Evolutionary conservation across 2,797 vertebrate genomes (phyloP).

Genomic region (Semotilus atromaculatus): DNA sequence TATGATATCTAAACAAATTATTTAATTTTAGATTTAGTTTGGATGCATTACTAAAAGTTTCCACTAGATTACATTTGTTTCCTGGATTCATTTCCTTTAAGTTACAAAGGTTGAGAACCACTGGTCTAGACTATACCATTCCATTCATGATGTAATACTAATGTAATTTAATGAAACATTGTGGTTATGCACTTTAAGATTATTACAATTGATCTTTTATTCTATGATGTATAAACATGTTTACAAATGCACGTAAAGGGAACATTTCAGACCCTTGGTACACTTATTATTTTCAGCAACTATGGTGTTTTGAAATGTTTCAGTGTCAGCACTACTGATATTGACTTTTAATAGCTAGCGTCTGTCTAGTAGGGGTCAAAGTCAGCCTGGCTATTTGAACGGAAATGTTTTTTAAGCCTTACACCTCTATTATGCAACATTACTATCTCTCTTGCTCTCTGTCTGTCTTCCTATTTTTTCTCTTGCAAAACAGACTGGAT

Average conservation of each 20-base stretch:
- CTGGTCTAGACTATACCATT: slow-evolving; percentile 13
- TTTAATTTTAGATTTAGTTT: not conserved
- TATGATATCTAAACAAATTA: not conserved
- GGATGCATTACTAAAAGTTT: not conserved
- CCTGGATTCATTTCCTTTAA: not conserved
- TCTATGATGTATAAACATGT: not conserved
- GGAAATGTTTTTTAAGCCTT: slow-evolving; percentile 19
- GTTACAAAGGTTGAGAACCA: not conserved
- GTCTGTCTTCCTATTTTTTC: not conserved
- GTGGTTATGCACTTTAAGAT: not conserved
- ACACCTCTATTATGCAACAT: slow-evolving; percentile 35
- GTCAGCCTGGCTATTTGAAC: not conserved
- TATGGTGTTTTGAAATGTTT: slow-evolving; percentile 10
- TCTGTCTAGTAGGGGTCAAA: slow-evolving; percentile 28
- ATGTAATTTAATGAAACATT: not conserved
- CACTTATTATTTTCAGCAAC: not conserved
- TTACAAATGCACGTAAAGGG: slow-evolving; percentile 11
- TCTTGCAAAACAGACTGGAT: not conserved
- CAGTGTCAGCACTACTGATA: slow-evolving; percentile 24
- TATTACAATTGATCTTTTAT: not conserved
- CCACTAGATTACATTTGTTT: not conserved
- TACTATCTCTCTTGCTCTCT: not conserved
- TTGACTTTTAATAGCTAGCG: slow-evolving; percentile 34
- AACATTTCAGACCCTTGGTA: slow-evolving; percentile 11
- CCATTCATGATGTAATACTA: slow-evolving; percentile 20